Conservation (phyloP, 2,888 invertebrate species). For the Gerris lacustris region DNA sequence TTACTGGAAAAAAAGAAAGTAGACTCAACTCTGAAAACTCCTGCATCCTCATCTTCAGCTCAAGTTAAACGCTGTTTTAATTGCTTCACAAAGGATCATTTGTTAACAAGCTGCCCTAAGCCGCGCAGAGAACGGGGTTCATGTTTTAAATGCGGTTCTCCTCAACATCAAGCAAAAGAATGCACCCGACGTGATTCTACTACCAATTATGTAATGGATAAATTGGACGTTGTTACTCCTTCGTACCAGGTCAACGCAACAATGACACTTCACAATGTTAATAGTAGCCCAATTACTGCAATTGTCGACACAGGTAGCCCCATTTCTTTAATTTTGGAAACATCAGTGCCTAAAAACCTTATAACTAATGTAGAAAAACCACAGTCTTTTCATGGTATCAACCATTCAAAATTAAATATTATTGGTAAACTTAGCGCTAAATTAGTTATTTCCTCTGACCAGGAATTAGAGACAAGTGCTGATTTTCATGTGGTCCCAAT, state of each 20-base stretch:
- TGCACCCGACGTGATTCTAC: neutral
- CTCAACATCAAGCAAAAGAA: neutral
- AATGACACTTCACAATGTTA: neutral
- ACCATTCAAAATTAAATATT: neutral
- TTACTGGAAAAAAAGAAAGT: neutral
- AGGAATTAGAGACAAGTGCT: neutral
- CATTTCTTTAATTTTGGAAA: neutral
- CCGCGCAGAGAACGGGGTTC: too few relatives aligned
- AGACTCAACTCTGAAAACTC: too few relatives aligned
- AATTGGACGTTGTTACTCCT: neutral
- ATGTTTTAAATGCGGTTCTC: neutral
- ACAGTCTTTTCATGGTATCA: neutral
- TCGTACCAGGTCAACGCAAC: neutral
- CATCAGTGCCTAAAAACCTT: neutral
- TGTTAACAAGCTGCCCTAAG: too few relatives aligned
- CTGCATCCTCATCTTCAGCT: neutral
- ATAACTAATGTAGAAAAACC: neutral
- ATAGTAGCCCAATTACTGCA: neutral
- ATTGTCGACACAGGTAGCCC: neutral
- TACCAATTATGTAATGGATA: neutral
- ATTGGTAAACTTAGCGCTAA: neutral
- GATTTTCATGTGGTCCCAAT: neutral
- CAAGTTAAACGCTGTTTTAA: neutral
- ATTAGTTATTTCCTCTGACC: neutral
- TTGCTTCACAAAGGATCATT: too few relatives aligned